These are phyloP conservation scores for Quadroppia sp. DNA, from an alignment of 2,888 invertebrate species.

Conservation along the genomic window DNA sequence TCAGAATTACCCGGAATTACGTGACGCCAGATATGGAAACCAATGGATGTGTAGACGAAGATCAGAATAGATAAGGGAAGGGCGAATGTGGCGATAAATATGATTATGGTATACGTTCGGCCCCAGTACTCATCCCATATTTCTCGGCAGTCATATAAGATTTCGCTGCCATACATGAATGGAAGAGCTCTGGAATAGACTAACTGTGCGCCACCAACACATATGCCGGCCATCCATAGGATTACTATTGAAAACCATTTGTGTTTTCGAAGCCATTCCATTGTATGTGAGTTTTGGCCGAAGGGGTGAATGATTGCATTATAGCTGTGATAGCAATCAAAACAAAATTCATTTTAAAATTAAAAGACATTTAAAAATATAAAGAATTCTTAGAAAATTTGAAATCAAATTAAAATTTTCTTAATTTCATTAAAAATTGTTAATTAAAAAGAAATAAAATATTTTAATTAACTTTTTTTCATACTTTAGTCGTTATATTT, in stretches of 20 bases:
- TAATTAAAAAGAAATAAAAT: too few relatives aligned
- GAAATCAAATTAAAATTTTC: too few relatives aligned
- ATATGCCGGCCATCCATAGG: conserved; percentile 24
- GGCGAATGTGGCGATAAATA: conserved; percentile 34
- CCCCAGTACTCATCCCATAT: conserved; percentile 9
- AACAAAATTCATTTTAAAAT: too few relatives aligned
- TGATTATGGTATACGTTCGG: conserved; percentile 7
- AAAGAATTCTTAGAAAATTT: too few relatives aligned
- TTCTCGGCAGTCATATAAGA: conserved; percentile 35
- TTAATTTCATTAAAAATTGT: too few relatives aligned
- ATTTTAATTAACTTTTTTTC: too few relatives aligned
- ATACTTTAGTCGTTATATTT: too few relatives aligned
- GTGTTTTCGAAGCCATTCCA: conserved; percentile 21
- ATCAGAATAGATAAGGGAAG: conserved; percentile 32
- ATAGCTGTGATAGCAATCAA: not conserved
- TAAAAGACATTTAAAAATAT: too few relatives aligned
- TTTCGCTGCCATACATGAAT: conserved; percentile 15
- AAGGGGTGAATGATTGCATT: conserved; percentile 13
- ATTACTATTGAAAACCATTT: conserved; percentile 20
- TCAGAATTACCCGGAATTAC: conserved; percentile 39
- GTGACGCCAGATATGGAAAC: conserved; percentile 39
- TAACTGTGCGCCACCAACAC: conserved; percentile 23
- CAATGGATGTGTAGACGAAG: conserved; percentile 37
- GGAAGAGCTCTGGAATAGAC: conserved; percentile 36
- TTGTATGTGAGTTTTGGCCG: not conserved